Percentiles rank a stretch among this genome's conserved stretches.
These are phyloP conservation scores for Drosophila infuscata DNA, from an alignment of 2,888 invertebrate species.

Conservation along the genomic window DNA sequence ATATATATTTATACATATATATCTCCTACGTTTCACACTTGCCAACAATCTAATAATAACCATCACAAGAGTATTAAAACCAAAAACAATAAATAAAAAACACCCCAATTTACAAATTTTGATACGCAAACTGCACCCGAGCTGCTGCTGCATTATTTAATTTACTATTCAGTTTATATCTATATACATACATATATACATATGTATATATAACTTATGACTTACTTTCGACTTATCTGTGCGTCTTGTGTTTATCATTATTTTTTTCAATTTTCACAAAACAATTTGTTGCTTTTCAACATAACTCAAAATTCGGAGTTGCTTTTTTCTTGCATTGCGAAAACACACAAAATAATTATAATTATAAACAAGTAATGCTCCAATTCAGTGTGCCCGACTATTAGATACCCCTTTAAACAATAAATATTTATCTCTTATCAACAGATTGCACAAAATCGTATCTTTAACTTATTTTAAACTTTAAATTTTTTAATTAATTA, in stretches of 20 bases:
- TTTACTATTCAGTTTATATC: conserved; percentile 11
- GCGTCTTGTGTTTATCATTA: conserved; percentile 4
- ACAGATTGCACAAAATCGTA: not conserved
- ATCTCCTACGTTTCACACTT: not conserved
- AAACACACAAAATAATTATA: conserved; percentile 23
- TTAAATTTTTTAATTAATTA: not conserved
- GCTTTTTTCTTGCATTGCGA: conserved; percentile 12
- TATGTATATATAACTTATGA: conserved; percentile 12
- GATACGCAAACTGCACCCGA: conserved; percentile 81
- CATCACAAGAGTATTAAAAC: not conserved
- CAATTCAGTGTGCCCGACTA: not conserved
- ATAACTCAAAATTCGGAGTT: conserved; percentile 40
- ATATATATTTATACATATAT: not conserved
- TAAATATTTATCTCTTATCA: not conserved
- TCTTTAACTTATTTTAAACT: not conserved
- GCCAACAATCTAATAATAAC: not conserved
- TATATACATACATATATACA: not conserved
- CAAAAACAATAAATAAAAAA: not conserved
- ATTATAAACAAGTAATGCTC: conserved; percentile 14
- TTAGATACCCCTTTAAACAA: not conserved
- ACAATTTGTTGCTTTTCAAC: conserved; percentile 61
- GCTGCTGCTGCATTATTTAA: conserved; percentile 6
- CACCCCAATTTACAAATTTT: conserved; percentile 1
- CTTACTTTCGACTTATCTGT: not conserved
- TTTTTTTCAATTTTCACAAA: conserved; percentile 24